These are phyloP conservation scores for Psilopsiagon aymara DNA, from an alignment of 2,113 vertebrate species.

Conservation along the genomic window DNA sequence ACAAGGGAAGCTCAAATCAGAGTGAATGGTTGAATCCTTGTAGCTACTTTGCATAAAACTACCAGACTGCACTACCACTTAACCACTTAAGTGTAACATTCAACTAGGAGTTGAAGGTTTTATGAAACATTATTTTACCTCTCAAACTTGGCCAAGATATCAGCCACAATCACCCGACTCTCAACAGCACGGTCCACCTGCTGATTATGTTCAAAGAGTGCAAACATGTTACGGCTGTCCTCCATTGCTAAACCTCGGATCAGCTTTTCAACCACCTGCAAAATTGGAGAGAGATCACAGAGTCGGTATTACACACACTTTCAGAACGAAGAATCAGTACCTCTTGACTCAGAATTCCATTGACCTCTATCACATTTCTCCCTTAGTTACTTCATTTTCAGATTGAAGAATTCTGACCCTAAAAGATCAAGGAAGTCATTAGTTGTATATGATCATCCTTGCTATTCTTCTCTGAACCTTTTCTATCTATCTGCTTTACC, in stretches of 20 bases:
- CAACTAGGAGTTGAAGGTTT: neutral
- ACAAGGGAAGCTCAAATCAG: neutral
- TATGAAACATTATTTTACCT: constrained; percentile 42
- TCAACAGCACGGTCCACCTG: constrained; percentile 73
- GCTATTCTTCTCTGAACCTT: neutral
- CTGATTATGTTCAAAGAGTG: constrained; percentile 74
- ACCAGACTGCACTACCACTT: neutral
- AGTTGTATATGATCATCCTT: neutral
- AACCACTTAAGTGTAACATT: neutral
- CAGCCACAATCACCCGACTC: constrained; percentile 77
- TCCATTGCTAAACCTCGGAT: constrained; percentile 78
- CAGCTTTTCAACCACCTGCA: constrained; percentile 77
- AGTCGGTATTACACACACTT: neutral
- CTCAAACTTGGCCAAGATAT: constrained; percentile 78
- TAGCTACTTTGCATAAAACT: neutral
- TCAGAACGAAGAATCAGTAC: neutral
- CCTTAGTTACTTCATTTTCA: neutral
- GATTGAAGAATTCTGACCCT: neutral
- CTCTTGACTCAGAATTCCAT: neutral
- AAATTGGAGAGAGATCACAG: neutral
- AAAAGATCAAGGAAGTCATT: neutral
- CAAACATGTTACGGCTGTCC: constrained; percentile 77
- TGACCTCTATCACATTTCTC: neutral
- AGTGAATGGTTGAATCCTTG: neutral
- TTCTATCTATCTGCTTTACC: neutral